Base-by-base conservation (phyloP, 2,888 invertebrate species). In the Chrysolina americana region DNA sequence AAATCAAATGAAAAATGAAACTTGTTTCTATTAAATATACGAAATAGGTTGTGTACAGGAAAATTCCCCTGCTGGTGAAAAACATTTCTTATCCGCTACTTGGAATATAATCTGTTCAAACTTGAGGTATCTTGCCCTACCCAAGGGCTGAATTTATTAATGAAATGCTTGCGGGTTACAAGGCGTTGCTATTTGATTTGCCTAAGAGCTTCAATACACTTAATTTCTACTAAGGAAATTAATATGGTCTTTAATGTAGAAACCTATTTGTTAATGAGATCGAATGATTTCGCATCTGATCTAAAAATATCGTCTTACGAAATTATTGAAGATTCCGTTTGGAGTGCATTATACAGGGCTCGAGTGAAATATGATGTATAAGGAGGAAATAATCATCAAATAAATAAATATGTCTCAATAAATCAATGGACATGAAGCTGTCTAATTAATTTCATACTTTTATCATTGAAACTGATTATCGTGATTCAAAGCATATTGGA, bases 211-310 rank as follows among this genome's bases (percentile, higher is more conserved):
- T 82, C 85, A 85, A 86, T 85, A 85, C 84, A 85, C 86, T 87
- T 87, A 85, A 86, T 86, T 84, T 82, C 83, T 84, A 84, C 83
- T 85, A 86, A 87, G 87, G 87, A 87, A 87, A 87, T 87, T 87
- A 87, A 87, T 86, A 85, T 81, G 80, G 81, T 80, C 75, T 80
- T 76, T 76, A 76, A 82, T 79, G 80, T 83, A 82, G 82, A 83
- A 82, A 83, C 83, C 86, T 86, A 85, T 86, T 87, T 86, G 83
- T 85, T 86, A 86, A 87, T 87, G 84, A 86, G 82, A 80, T 84
- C 79, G 77, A 79, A 74, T 79, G 78, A 80, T 79, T 80, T 66
- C 70, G 74, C 70, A 75, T 77, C 71, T 71, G 64, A 64, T 50
- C 48, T 48, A 28, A 65, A 15, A 13, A 48, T 48, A 48, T 47